Conservation (phyloP, 2,797 vertebrate species). For the Darevskia mixta region DNA sequence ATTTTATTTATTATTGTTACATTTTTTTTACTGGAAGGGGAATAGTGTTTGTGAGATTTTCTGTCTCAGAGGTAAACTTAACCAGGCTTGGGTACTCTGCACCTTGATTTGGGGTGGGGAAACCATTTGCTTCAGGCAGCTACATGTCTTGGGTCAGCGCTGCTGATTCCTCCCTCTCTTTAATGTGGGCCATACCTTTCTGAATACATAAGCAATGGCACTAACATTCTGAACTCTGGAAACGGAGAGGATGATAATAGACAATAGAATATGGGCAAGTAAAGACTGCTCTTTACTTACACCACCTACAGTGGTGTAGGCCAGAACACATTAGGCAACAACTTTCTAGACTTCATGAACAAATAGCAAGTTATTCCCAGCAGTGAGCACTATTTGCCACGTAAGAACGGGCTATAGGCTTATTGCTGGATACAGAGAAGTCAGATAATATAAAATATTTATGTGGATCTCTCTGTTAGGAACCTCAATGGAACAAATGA, state of each 20-base stretch:
- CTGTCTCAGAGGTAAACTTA: too few species aligned
- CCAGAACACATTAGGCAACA: not conserved
- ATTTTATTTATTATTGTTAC: too few species aligned
- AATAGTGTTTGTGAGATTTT: too few species aligned
- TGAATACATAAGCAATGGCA: not conserved
- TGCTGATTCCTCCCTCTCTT: too few species aligned
- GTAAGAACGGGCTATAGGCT: not conserved
- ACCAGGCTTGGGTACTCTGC: too few species aligned
- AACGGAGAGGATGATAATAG: not conserved
- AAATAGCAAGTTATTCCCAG: not conserved
- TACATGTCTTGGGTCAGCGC: too few species aligned
- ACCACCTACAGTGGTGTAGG: not conserved
- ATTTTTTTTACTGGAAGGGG: too few species aligned
- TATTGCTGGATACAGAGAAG: not conserved
- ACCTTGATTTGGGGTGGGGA: too few species aligned
- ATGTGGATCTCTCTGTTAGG: not conserved
- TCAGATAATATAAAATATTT: conserved; percentile 5
- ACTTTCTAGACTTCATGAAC: not conserved
- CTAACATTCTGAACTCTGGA: not conserved
- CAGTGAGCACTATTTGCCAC: not conserved
- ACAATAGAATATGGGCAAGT: too few species aligned
- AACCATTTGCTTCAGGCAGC: too few species aligned
- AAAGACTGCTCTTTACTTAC: too few species aligned
- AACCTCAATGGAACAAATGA: not conserved
- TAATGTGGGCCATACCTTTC: too few species aligned